These are phyloP conservation scores for Orthonevra nobilis DNA, from an alignment of 2,888 invertebrate species.

Conservation along the genomic window DNA sequence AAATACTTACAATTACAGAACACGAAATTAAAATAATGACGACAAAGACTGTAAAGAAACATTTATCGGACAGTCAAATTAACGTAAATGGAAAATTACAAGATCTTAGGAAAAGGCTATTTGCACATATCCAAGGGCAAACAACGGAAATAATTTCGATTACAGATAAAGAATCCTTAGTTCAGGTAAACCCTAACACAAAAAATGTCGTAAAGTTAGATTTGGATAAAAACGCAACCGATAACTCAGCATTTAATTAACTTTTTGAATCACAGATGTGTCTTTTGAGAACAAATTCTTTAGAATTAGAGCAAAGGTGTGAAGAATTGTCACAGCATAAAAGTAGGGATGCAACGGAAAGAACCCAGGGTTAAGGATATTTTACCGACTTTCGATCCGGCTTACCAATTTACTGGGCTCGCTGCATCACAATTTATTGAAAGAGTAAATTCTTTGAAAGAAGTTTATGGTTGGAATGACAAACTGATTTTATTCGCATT, in stretches of 20 bases:
- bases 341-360: too few relatives aligned
- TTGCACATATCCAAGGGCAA: not conserved
- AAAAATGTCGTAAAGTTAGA: too few relatives aligned
- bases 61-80: not conserved
- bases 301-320: not conserved
- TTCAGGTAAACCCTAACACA: not conserved
- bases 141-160: not conserved
- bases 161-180: not conserved
- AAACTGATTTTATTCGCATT: constrained; percentile 13
- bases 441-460: not conserved
- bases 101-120: not conserved
- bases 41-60: not conserved
- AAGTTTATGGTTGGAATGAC: constrained; percentile 26
- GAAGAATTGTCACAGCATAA: not conserved
- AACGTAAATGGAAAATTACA: not conserved
- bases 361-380: not conserved
- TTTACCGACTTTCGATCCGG: constrained; percentile 1
- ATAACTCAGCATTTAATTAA: not conserved
- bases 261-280: not conserved
- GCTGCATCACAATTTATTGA: not conserved
- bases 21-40: not conserved
- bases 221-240: not conserved
- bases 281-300: not conserved
- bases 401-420: not conserved
- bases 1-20: too few relatives aligned